Base-by-base conservation (phyloP, 2,113 vertebrate genomes). In the Phyllopteryx taeniolatus region DNA sequence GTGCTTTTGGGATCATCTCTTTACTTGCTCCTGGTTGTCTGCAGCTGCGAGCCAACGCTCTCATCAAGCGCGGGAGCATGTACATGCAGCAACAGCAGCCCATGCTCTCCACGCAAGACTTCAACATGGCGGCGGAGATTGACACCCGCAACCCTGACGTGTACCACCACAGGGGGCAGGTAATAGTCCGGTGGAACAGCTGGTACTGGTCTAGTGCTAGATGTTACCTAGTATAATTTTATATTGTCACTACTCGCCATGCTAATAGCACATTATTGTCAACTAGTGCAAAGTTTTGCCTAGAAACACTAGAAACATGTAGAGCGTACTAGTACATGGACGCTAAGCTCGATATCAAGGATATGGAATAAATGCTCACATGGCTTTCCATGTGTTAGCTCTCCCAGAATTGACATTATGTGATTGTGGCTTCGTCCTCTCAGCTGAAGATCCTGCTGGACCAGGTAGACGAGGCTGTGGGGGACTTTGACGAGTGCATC, bases 31-130 rank as follows among this genome's bases (percentile, higher is more conserved):
- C 8, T 54, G 19, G 53, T 60, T 11, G 15, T 51, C 27, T 59
- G 0, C 78, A 85, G 98, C 94, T 99, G 57, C 93, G 92, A 78
- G 98, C 98, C 74, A 99, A 99, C 33, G 98, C 96, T 19, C 86
- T 99, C 62, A 99, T 99, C 90, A 99, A 99, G 74, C 93, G 98
- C 60, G 98, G 98, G 39, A 99, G 97, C 76, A 99, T 99, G 97
- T 94, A 95, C 85, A 99, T 99, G 98, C 98, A 99, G 76, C 98
- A 99, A 85, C 98, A 99, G 91, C 96, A 96, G 57, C 95, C 98
- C 0, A 17, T 92, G 75, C 85, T 95, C 33, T 98, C 97, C 6
- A 98, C 97, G 15, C 94, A 97, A 71, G 98, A 99, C 65, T 99
- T 99, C 67, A 98, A 99, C 90, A 95, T 92, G 93, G 98, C 97